These are phyloP conservation scores for Callopanchax toddi DNA, from an alignment of 2,113 vertebrate species.

Conservation along the genomic window DNA sequence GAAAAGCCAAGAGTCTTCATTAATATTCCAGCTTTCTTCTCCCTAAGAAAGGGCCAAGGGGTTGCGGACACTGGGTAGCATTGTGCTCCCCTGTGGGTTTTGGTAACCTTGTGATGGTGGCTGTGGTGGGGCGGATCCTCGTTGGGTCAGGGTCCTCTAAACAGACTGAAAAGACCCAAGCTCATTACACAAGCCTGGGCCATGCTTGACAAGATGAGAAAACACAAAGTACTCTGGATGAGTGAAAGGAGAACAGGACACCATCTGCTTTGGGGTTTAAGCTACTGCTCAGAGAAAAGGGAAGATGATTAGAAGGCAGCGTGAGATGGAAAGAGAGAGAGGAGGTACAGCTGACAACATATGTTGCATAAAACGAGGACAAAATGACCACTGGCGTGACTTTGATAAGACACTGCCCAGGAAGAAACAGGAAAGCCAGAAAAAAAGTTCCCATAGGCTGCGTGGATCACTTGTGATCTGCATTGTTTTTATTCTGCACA, in stretches of 20 bases:
- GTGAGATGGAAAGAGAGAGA: slow-evolving; percentile 35
- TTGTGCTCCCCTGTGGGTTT: slow-evolving; percentile 74
- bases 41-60: slow-evolving; percentile 52
- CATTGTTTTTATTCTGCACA: slow-evolving; percentile 17
- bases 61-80: slow-evolving; percentile 72
- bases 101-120: slow-evolving; percentile 76
- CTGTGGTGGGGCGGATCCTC: slow-evolving; percentile 77
- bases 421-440: slow-evolving; percentile 2
- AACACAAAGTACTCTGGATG: slow-evolving; percentile 82
- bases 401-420: slow-evolving; percentile 28
- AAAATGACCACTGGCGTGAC: slow-evolving; percentile 44
- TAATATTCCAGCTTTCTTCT: slow-evolving; percentile 76
- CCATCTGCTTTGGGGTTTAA: slow-evolving; percentile 81
- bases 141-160: slow-evolving; percentile 82
- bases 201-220: slow-evolving; percentile 85
- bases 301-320: slow-evolving; percentile 51
- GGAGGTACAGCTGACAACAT: slow-evolving; percentile 27
- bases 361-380: slow-evolving; percentile 19
- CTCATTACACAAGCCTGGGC: slow-evolving; percentile 85
- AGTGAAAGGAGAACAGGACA: slow-evolving; percentile 79
- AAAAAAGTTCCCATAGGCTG: slow-evolving; percentile 7
- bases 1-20: slow-evolving; percentile 75
- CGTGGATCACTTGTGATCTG: slow-evolving; percentile 24
- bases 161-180: slow-evolving; percentile 81
- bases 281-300: slow-evolving; percentile 69